phyloP scores from a whole-genome alignment of 2,797 vertebrate genomes.

The Hylomyscus alleni region DNA sequence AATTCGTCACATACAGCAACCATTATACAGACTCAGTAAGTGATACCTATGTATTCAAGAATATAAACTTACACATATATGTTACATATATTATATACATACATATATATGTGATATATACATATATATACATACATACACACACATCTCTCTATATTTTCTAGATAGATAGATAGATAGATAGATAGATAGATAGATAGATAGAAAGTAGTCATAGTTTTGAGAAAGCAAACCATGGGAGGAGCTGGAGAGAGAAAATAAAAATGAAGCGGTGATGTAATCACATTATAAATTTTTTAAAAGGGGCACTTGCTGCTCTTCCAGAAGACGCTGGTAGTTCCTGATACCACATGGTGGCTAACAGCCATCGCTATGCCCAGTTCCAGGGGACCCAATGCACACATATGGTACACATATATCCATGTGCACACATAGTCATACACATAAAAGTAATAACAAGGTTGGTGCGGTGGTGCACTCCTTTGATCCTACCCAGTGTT shows the following conservation, averaged over 20 bases:
- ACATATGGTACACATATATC: background rate
- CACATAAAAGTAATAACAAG: background rate
- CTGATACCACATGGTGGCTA: background rate
- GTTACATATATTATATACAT: no score
- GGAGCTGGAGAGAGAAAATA: background rate
- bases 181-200: no score
- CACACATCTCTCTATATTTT: no score
- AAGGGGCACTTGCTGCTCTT: background rate
- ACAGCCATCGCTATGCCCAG: background rate
- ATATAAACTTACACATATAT: no score
- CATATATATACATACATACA: no score
- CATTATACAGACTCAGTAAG: background rate
- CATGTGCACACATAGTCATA: background rate
- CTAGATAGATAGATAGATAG: no score
- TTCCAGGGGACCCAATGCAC: background rate
- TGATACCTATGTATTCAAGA: no score
- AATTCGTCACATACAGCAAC: background rate
- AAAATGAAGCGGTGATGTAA: background rate
- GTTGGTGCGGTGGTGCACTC: background rate
- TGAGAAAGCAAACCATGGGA: background rate
- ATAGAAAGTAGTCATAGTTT: background rate
- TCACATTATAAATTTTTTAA: background rate
- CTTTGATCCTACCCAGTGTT: background rate
- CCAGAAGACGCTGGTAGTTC: background rate
- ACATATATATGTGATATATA: no score